Base-by-base conservation (phyloP, 1,140 invertebrate species). In the Habropoda laboriosa region DNA sequence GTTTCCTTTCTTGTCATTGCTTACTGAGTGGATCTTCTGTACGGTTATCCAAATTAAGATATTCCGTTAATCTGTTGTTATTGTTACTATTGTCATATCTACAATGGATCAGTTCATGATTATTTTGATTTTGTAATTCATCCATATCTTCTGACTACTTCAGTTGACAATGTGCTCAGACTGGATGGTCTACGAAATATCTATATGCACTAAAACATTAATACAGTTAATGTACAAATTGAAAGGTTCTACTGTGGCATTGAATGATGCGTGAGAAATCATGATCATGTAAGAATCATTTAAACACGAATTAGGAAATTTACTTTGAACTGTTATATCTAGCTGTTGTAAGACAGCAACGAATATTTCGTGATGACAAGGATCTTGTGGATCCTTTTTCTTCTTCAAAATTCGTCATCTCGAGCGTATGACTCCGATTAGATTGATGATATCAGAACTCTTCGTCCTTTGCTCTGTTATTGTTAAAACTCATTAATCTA, bases 321-420 rank as follows among this genome's bases (percentile, higher is more conserved):
- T 78, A 71, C 75, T 78, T 78, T 78, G 75, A 70, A 78, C 21
- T 71, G 66, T 70, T 71, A 78, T 71, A 78, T 71, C 66, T 78
- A 78, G 75, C 42, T 78, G 75, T 78, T 78, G 75, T 42, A 4
- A 49, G 75, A 78, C 75, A 60, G 67, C 75, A 78, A 78, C 16
- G n/a, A 78, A 78, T 78, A 71, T 71, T 49, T 71, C 66, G 75
- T 78, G 75, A 78, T 70, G 66, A 66, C 51, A 27, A 71, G 66
- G 66, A 71, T 78, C 75, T 78, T 42, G n/a, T 47, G 18, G 66
- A 78, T 78, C 66, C 75, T 38, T 24, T 58, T 60, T 78, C 53
- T 71, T 30, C 75, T 47, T 78, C 64, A 7, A 78, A 71, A 71
- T 78, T 49, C 67, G 60, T 71, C 75, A 71, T 78, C 45, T 60